Evolutionary conservation across 1,140 invertebrate species (phyloP), one percentile per base, ranked within the genome.

Genomic region (Onthophagus taurus): DNA sequence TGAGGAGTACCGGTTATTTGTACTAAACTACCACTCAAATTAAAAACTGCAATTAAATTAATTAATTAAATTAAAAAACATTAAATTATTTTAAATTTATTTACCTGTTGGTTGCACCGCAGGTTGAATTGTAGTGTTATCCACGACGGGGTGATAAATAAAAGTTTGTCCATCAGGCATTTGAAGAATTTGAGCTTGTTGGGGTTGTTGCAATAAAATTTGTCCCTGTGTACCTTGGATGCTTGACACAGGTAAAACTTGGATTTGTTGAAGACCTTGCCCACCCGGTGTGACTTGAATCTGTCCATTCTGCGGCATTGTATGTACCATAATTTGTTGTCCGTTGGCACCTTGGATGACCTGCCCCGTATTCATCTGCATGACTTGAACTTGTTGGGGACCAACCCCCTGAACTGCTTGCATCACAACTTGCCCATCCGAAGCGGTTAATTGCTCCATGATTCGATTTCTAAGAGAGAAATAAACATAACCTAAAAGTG

Each of bases 141-240:
- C 71, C 33, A 72, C 69, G n/a, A 81, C 72, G 2, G 87, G 86
- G 61, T 92, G 87, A 61, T 91, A 94, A 44, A 93, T 81, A 49
- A 87, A 85, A 0, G 89, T 91, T 64, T 95, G 90, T n/a, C 91
- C 91, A 71, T 95, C 90, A 0, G 85, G 72, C 7, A 89, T 89
- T 63, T 94, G 90, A 23, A 96, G 78, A 17, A 96, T 73, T 64
- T 91, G 85, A 48, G 83, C 77, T 38, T 83, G 80, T 14, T 74
- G 76, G 7, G 71, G 75, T 48, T 76, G 75, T 46, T 74, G 72
- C 23, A 76, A 69, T 8, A 74, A 65, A 44, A 74, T 71, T 55
- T 75, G 72, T 30, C 67, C 65, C 50, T 73, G 71, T n/a, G 60
- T 64, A 36, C 69, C 66, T 56, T 75, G 69, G 19, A 79, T 49